phyloP scores from a whole-genome alignment of 2,797 vertebrate species.

The Brachymystax lenok region DNA sequence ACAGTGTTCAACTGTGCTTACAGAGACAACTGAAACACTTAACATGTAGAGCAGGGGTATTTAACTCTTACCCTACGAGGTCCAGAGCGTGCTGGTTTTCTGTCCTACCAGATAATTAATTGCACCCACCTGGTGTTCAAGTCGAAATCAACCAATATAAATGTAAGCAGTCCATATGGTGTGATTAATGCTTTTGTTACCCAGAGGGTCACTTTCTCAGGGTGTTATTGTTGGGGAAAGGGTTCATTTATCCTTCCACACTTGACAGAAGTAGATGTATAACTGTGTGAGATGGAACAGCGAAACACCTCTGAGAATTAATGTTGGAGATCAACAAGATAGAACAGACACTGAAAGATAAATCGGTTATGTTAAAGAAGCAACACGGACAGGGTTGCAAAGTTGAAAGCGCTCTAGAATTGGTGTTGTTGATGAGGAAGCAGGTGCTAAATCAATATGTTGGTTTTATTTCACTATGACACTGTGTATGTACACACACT shows the following conservation, averaged over 20 bases:
- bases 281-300: neutral
- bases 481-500: neutral
- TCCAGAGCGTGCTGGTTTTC: too few relatives aligned
- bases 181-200: neutral
- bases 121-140: too few relatives aligned
- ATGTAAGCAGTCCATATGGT: too few relatives aligned
- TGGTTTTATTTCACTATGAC: neutral
- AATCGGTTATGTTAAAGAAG: neutral
- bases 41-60: too few relatives aligned
- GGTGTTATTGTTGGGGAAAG: slow-evolving; percentile 2
- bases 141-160: too few relatives aligned
- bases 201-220: slow-evolving; percentile 3
- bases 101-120: too few relatives aligned
- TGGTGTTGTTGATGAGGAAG: neutral
- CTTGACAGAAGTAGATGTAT: neutral
- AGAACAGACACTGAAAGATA: neutral
- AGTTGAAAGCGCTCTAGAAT: neutral
- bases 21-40: too few relatives aligned
- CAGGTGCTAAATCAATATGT: neutral
- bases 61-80: too few relatives aligned
- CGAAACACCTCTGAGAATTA: neutral
- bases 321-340: neutral
- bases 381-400: neutral
- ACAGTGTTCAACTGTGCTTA: too few relatives aligned
- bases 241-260: neutral